phyloP scores from a whole-genome alignment of 2,888 invertebrate genomes.

The Augochlorella aurata region DNA sequence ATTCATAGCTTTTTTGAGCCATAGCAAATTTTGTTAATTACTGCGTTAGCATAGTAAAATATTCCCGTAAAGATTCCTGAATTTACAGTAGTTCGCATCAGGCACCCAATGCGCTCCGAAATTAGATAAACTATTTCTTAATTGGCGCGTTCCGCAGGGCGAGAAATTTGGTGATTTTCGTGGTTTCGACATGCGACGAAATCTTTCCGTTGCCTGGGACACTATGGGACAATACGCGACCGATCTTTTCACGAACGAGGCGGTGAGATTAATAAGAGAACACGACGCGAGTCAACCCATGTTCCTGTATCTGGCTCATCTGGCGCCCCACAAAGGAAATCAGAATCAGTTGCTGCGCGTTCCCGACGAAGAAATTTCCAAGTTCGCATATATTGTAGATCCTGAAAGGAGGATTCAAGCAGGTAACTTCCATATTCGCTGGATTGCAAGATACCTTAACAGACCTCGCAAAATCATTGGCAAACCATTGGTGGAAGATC shows the following conservation, averaged over 20 bases:
- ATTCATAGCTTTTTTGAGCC: too few species aligned
- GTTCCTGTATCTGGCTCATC: slow-evolving; percentile 88
- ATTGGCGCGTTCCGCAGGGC: slow-evolving; percentile 17
- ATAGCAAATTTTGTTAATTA: too few species aligned
- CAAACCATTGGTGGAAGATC: background rate
- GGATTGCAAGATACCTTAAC: background rate
- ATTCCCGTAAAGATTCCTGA: too few species aligned
- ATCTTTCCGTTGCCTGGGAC: slow-evolving; percentile 84
- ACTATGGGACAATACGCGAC: slow-evolving; percentile 86
- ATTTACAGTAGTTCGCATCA: too few species aligned
- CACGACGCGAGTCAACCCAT: slow-evolving; percentile 83
- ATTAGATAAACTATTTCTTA: background rate
- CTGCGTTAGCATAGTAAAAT: too few species aligned
- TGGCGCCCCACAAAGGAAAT: slow-evolving; percentile 88
- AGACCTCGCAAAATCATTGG: too few species aligned
- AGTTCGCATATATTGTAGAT: slow-evolving; percentile 87
- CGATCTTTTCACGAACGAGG: slow-evolving; percentile 86
- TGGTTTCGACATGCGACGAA: slow-evolving; percentile 86
- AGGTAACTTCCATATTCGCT: slow-evolving; percentile 81
- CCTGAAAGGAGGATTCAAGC: slow-evolving; percentile 87
- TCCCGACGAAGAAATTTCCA: slow-evolving; percentile 87
- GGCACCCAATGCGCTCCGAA: too few species aligned
- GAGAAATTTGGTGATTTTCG: slow-evolving; percentile 46
- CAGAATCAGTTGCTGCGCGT: slow-evolving; percentile 87
- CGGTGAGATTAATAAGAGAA: slow-evolving; percentile 84